Base-by-base conservation (phyloP, 2,113 vertebrate species). In the Petrocephalus zakoni region DNA sequence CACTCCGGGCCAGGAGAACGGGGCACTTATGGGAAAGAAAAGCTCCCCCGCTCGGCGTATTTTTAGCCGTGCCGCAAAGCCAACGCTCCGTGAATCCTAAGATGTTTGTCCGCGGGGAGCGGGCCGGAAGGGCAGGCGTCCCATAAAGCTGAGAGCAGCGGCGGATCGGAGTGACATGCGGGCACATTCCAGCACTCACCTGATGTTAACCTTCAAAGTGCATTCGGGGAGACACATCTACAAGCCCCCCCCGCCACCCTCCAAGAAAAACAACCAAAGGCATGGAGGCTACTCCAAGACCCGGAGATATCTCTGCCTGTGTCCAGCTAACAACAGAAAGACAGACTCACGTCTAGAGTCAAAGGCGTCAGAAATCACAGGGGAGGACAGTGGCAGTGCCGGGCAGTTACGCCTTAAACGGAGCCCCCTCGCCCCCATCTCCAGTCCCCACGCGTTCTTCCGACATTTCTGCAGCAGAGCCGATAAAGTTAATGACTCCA, bases 21-120 rank as follows among this genome's bases (percentile, higher is more conserved):
- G 72, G 72, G 72, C 72, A 78, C 72, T 78, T 78, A 78, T 42
- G 82, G 81, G 47, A 51, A 84, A 84, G 6, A 68, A 85, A 85
- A 85, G 46, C 46, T 47, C 11, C 47, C 34, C 72, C 19, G 82
- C 9, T 22, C 8, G 49, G 49, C 49, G 3, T 51, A 85, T 85
- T 78, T 85, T 85, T 49, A 85, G 46, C 82, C 10, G 1, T 85
- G 82, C 46, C n/a, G 46, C 46, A 85, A 25, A 85, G 82, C 82
- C 10, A 8, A 49, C 6, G 22, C 82, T 29, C 46, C n/a, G 22
- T 29, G 49, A 85, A 51, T 52, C 46, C 82, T 51, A 52, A 85
- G 82, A 52, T 52, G 49, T 85, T 22, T 85, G 82, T 85, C 82
- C n/a, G 15, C 13, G 34, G 72, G 72, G 72, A 78, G 72, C 1